phyloP scores from a whole-genome alignment of 1,140 invertebrate species.

The Drosophila paulistorum region DNA sequence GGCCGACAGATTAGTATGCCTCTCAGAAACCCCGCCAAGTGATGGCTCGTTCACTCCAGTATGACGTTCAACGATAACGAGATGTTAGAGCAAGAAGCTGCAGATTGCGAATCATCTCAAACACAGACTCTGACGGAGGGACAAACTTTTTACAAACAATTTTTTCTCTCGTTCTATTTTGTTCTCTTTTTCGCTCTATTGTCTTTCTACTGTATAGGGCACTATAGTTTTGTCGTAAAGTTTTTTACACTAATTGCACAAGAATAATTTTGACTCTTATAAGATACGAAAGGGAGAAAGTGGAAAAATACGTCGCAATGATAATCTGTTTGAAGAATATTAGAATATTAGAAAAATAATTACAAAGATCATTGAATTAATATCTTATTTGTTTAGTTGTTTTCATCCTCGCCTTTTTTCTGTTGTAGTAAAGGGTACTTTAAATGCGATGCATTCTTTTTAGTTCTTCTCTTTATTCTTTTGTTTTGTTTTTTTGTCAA shows the following conservation, averaged over 20 bases:
- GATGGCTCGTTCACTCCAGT: constrained; percentile 46
- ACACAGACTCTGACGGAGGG: constrained; percentile 50
- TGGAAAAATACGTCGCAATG: too few species aligned
- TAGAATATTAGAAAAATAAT: too few species aligned
- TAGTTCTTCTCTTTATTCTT: not conserved
- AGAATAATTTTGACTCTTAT: not conserved
- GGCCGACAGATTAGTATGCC: constrained; percentile 71
- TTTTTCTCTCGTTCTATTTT: constrained; percentile 17
- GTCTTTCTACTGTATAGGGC: not conserved
- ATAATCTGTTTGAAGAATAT: too few species aligned
- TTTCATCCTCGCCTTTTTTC: not conserved
- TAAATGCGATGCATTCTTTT: not conserved
- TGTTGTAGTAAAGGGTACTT: constrained; percentile 1
- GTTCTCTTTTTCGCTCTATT: constrained; percentile 2
- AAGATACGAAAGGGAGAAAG: too few species aligned
- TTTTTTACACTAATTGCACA: not conserved
- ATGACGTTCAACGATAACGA: constrained; percentile 69
- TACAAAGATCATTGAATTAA: not conserved
- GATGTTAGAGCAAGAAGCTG: constrained; percentile 32
- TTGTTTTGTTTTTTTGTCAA: constrained; percentile 16
- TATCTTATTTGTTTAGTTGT: too few species aligned
- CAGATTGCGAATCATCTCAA: constrained; percentile 17
- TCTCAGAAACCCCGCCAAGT: constrained; percentile 16
- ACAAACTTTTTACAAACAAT: constrained; percentile 64
- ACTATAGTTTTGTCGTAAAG: not conserved